These are phyloP conservation scores for Paralichthys olivaceus DNA, from an alignment of 2,113 vertebrate genomes.

Conservation along the genomic window DNA sequence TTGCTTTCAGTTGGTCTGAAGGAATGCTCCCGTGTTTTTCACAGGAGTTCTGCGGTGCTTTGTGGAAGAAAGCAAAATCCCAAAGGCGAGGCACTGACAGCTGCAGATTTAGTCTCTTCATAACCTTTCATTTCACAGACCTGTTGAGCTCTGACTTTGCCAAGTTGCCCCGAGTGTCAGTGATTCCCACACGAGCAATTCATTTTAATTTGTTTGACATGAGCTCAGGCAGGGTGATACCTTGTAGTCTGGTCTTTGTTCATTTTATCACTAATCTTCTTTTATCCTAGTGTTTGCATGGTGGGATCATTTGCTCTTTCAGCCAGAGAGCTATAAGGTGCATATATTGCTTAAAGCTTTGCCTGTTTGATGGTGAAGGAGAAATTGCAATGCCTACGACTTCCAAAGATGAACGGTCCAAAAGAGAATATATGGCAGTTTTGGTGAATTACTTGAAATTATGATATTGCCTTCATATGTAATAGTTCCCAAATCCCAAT, in stretches of 20 bases:
- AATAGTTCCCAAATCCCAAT: not conserved
- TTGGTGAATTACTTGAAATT: slow-evolving; percentile 1
- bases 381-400: slow-evolving; percentile 19
- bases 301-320: slow-evolving; percentile 31
- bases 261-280: slow-evolving; percentile 17
- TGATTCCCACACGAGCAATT: slow-evolving; percentile 50
- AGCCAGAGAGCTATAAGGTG: slow-evolving; percentile 21
- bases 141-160: slow-evolving; percentile 50
- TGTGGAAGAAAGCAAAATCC: slow-evolving; percentile 49
- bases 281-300: slow-evolving; percentile 41
- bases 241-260: slow-evolving; percentile 25
- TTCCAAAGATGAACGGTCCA: not conserved
- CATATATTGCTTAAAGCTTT: slow-evolving; percentile 20
- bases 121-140: slow-evolving; percentile 52
- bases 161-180: slow-evolving; percentile 36
- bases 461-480: not conserved
- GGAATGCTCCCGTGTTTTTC: slow-evolving; percentile 44
- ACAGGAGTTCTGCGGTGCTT: slow-evolving; percentile 45
- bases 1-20: slow-evolving; percentile 36
- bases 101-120: slow-evolving; percentile 45
- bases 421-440: slow-evolving; percentile 13
- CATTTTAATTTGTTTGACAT: slow-evolving; percentile 16
- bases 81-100: slow-evolving; percentile 47
- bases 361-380: slow-evolving; percentile 25
- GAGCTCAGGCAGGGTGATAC: slow-evolving; percentile 22